Conservation (phyloP, 2,113 vertebrate genomes). For the Brienomyrus longianalis region DNA sequence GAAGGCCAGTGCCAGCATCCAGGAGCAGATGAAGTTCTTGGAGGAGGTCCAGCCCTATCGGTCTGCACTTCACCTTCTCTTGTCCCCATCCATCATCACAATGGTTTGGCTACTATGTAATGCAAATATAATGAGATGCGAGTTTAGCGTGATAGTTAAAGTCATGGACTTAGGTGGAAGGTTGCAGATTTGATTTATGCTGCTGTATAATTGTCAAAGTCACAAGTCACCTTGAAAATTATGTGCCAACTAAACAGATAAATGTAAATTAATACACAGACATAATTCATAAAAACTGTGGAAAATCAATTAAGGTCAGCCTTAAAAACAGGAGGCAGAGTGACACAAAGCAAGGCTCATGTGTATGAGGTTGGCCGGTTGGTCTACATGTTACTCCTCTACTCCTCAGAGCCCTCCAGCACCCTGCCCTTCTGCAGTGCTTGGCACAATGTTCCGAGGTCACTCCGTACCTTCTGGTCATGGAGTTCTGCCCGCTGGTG, state of each 20-base stretch:
- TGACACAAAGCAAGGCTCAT: neutral
- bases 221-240: neutral
- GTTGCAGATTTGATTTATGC: neutral
- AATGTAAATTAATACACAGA: neutral
- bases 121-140: neutral
- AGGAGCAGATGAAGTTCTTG: slow-evolving; percentile 90
- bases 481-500: slow-evolving; percentile 96
- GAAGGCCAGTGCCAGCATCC: slow-evolving; percentile 82
- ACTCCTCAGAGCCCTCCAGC: slow-evolving; percentile 74
- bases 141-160: neutral
- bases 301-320: neutral
- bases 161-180: neutral
- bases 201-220: neutral
- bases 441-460: slow-evolving; percentile 89
- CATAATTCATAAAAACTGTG: neutral
- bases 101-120: neutral
- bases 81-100: neutral
- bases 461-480: slow-evolving; percentile 92
- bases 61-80: slow-evolving; percentile 46
- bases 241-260: neutral
- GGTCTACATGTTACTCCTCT: slow-evolving; percentile 13
- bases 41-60: slow-evolving; percentile 88
- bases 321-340: neutral
- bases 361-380: neutral
- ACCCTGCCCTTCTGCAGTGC: slow-evolving; percentile 87